Percentiles rank a stretch among this genome's conserved stretches.
These are phyloP conservation scores for Craseonycteris thonglongyai DNA, from an alignment of 2,113 vertebrate genomes.

Conservation along the genomic window DNA sequence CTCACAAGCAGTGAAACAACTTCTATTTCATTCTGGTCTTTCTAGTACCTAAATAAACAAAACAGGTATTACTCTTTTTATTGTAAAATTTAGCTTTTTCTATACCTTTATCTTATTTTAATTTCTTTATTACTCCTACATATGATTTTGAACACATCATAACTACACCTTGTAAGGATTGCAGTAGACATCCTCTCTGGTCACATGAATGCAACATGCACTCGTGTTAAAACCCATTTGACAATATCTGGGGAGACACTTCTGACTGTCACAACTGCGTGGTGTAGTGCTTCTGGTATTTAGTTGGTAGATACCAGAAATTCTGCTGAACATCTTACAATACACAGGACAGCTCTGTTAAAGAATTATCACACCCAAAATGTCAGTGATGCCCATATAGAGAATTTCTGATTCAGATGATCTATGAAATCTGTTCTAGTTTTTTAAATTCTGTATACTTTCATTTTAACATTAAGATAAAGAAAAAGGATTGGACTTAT, in stretches of 20 bases:
- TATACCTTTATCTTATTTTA: not conserved
- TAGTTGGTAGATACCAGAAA: not conserved
- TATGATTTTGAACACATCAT: not conserved
- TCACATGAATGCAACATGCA: no score
- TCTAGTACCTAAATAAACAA: not conserved
- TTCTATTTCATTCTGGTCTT: not conserved
- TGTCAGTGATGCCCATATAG: not conserved
- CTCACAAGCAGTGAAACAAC: not conserved
- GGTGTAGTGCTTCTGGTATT: not conserved
- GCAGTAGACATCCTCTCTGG: not conserved
- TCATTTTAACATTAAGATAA: not conserved
- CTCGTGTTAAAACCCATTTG: not conserved
- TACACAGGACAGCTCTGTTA: not conserved
- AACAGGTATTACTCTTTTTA: not conserved
- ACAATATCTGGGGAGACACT: not conserved
- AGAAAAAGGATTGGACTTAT: not conserved
- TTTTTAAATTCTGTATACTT: not conserved
- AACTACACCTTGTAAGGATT: not conserved
- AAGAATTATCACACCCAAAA: not conserved
- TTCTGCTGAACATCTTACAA: not conserved
- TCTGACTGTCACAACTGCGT: not conserved
- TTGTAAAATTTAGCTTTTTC: not conserved
- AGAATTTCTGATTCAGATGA: not conserved
- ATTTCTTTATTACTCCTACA: not conserved
- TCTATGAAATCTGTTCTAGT: not conserved